phyloP scores from a whole-genome alignment of 2,113 vertebrate species.

The Tachysurus vachellii region DNA sequence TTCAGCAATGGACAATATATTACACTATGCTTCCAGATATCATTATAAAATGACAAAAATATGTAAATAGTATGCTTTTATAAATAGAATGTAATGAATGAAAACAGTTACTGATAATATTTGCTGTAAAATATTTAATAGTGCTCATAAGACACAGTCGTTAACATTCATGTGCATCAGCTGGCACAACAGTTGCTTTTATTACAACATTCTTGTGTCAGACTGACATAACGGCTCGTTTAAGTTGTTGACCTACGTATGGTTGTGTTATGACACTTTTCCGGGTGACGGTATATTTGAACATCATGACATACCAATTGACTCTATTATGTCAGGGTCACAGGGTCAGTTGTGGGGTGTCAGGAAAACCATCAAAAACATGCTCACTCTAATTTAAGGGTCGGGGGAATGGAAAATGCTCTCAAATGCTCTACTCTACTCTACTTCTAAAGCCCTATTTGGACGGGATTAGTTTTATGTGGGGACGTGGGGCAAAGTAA shows the following conservation, averaged over 20 bases:
- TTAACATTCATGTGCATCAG: background rate
- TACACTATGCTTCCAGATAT: background rate
- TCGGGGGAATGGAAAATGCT: background rate
- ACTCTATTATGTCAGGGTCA: background rate
- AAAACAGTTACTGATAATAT: background rate
- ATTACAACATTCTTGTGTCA: background rate
- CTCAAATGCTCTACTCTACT: background rate
- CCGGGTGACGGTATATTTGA: background rate
- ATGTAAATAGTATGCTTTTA: too few relatives aligned
- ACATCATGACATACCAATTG: background rate
- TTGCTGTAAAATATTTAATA: background rate
- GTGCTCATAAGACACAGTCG: background rate
- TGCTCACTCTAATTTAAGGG: background rate
- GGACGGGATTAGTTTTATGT: too few relatives aligned
- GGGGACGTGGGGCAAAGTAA: too few relatives aligned
- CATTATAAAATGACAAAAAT: background rate
- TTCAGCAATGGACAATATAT: background rate
- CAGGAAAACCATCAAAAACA: background rate
- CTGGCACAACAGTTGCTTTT: background rate
- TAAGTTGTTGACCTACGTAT: background rate
- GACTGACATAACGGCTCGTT: background rate
- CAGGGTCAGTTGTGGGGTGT: background rate
- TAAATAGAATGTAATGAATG: background rate
- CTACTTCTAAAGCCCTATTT: too few relatives aligned
- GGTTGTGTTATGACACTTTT: background rate